Evolutionary conservation across 2,113 vertebrate genomes (phyloP).

Genomic region (Monopterus albus): DNA sequence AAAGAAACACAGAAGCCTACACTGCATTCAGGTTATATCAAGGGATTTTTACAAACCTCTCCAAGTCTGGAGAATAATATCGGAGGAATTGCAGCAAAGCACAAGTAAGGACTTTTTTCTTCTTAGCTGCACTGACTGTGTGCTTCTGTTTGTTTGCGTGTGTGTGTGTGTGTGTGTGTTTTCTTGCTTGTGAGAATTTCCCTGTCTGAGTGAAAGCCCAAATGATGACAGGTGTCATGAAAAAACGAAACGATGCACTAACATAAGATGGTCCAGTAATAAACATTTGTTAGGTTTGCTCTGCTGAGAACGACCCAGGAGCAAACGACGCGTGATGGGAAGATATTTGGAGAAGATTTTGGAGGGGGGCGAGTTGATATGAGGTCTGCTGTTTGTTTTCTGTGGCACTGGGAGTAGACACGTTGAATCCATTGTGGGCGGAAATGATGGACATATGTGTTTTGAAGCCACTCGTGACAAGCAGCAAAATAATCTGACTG

Average conservation of each 20-base stretch:
- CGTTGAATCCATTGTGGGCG: conserved; percentile 24
- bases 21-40: conserved; percentile 40
- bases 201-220: conserved; percentile 8
- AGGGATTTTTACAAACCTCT: conserved; percentile 71
- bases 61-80: conserved; percentile 64
- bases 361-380: conserved; percentile 39
- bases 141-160: conserved; percentile 5
- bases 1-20: conserved; percentile 3
- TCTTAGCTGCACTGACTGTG: conserved; percentile 45
- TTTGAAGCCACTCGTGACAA: conserved; percentile 47
- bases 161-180: conserved; percentile 1
- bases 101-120: conserved; percentile 80
- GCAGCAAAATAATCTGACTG: not conserved
- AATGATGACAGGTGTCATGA: conserved; percentile 23
- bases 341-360: conserved; percentile 55
- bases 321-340: conserved; percentile 66
- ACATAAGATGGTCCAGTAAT: conserved; percentile 5
- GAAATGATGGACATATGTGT: conserved; percentile 17
- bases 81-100: conserved; percentile 64
- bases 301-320: conserved; percentile 1
- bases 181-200: conserved; percentile 14
- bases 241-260: not conserved
- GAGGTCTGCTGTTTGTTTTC: conserved; percentile 55
- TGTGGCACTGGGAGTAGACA: conserved; percentile 53
- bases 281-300: conserved; percentile 14